Conservation (phyloP, 1,140 invertebrate species). For the Diplogasteroides magnus region DNA sequence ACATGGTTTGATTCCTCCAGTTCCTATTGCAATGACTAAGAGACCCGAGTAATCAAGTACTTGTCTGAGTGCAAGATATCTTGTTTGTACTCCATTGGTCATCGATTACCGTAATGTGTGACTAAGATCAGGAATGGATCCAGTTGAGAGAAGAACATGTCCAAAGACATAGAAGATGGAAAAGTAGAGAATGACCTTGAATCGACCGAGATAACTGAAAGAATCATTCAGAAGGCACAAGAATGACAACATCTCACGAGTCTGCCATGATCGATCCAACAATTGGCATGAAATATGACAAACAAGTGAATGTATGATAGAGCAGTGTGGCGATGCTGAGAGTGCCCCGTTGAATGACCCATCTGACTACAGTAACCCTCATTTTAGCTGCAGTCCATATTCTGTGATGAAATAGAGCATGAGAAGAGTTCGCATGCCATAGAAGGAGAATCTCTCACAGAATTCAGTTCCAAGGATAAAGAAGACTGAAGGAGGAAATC, state of each 20-base stretch:
- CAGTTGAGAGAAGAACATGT: slow-evolving; percentile 74
- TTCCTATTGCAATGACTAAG: slow-evolving; percentile 75
- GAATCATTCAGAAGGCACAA: slow-evolving; percentile 7
- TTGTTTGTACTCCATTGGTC: too few species aligned
- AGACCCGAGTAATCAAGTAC: slow-evolving; percentile 59
- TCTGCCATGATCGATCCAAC: slow-evolving; percentile 82
- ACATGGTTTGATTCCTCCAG: slow-evolving; percentile 94
- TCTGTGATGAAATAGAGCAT: slow-evolving; percentile 50
- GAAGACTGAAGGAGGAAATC: slow-evolving; percentile 74
- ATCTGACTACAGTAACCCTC: too few species aligned
- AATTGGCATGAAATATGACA: slow-evolving; percentile 82
- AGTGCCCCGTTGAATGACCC: too few species aligned
- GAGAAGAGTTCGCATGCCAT: slow-evolving; percentile 72
- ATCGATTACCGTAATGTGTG: neutral
- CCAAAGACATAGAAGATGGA: slow-evolving; percentile 83
- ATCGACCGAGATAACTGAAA: slow-evolving; percentile 65
- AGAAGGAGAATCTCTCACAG: slow-evolving; percentile 89
- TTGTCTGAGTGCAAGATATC: slow-evolving; percentile 57
- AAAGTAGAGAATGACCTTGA: slow-evolving; percentile 57
- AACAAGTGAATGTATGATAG: slow-evolving; percentile 75
- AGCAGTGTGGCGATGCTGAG: slow-evolving; percentile 68
- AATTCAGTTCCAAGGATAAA: slow-evolving; percentile 93
- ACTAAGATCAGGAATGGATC: slow-evolving; percentile 60
- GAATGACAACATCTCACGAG: slow-evolving; percentile 58
- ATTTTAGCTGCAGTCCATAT: too few species aligned